Percentiles rank a stretch among this genome's conserved stretches.
phyloP scores from a whole-genome alignment of 2,797 vertebrate species.

The Mustela erminea region DNA sequence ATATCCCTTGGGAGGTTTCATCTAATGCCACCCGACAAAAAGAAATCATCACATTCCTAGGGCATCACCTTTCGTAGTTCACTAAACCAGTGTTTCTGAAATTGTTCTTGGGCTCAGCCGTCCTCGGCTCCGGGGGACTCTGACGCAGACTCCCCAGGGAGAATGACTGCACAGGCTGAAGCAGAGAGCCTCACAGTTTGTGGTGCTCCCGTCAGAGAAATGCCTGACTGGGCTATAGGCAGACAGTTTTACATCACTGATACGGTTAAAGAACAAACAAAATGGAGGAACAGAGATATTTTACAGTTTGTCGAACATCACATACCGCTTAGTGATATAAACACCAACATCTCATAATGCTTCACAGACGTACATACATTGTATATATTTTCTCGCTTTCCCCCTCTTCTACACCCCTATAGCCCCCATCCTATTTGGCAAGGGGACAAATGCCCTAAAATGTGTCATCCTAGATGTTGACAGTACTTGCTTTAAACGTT shows the following conservation, averaged over 20 bases:
- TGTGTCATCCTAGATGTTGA: not conserved
- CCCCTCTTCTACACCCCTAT: not conserved
- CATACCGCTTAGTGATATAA: not conserved
- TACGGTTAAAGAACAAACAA: not conserved
- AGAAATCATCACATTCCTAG: not conserved
- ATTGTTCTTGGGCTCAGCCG: not conserved
- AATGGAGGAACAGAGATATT: not conserved
- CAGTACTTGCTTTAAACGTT: not conserved
- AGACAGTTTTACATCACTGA: not conserved
- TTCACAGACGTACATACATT: no score
- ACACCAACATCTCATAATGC: not conserved
- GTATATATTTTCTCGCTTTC: not conserved
- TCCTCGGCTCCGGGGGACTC: not conserved
- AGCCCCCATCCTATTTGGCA: not conserved
- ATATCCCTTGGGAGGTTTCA: not conserved
- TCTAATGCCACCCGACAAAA: not conserved
- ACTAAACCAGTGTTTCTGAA: not conserved
- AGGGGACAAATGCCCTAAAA: not conserved
- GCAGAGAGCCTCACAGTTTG: not conserved
- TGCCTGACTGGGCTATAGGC: no score
- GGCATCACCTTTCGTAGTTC: not conserved
- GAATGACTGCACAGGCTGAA: not conserved
- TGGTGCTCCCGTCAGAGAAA: not conserved
- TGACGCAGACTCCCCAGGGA: not conserved
- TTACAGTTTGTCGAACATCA: not conserved